These are phyloP conservation scores for Atlantisia rogersi DNA, from an alignment of 2,113 vertebrate species.

Conservation along the genomic window DNA sequence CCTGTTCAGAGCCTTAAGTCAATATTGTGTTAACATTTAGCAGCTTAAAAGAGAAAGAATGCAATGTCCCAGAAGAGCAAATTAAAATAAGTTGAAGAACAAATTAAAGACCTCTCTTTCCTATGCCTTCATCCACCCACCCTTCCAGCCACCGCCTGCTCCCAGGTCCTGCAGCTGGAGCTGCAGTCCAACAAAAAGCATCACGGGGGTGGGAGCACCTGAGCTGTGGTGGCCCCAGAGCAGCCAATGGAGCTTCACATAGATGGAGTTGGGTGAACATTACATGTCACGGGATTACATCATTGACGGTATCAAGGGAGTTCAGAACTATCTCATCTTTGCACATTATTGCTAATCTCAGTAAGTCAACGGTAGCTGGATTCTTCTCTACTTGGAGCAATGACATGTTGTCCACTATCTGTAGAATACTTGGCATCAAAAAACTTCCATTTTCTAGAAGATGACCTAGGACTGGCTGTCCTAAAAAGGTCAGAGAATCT, in stretches of 20 bases:
- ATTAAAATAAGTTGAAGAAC: not conserved
- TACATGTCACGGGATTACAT: accelerated
- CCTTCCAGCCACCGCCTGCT: not conserved
- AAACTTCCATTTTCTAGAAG: not conserved
- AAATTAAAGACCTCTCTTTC: not conserved
- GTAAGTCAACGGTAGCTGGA: accelerated
- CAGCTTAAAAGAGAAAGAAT: not conserved
- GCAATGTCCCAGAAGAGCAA: too few relatives aligned
- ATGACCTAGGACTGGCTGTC: not conserved
- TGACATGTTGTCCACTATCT: not conserved
- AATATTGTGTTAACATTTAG: not conserved
- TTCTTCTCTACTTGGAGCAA: not conserved
- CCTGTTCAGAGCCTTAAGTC: not conserved
- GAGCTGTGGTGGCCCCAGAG: not conserved
- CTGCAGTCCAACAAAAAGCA: not conserved
- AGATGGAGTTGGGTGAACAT: not conserved
- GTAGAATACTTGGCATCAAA: not conserved
- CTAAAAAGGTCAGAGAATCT: not conserved
- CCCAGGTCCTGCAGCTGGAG: not conserved
- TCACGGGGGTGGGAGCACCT: accelerated
- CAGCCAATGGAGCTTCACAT: not conserved
- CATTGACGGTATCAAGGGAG: accelerated
- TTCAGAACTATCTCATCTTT: not conserved
- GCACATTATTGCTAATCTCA: accelerated
- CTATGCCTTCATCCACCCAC: not conserved